Evolutionary conservation across 1,140 invertebrate genomes (phyloP).

Genomic region (Sinonovacula constricta): DNA sequence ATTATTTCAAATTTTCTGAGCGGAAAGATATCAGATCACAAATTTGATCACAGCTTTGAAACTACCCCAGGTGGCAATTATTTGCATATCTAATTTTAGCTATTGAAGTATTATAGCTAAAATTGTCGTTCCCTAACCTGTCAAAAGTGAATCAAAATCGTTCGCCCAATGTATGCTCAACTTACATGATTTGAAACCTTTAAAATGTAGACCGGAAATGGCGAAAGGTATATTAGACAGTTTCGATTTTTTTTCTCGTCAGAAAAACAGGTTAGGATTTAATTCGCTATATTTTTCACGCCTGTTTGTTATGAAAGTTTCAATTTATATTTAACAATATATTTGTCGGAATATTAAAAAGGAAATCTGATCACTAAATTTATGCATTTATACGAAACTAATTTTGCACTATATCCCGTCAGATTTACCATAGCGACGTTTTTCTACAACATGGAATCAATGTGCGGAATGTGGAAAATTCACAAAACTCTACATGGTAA

Average conservation of each 20-base stretch:
- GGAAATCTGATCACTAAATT: conserved; percentile 1
- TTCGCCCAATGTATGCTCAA: background rate
- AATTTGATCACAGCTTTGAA: conserved; percentile 1
- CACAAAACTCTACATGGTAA: conserved; percentile 30
- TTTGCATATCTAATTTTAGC: conserved; percentile 1
- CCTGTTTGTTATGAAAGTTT: conserved; percentile 1
- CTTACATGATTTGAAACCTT: conserved; percentile 1
- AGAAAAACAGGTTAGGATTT: conserved; percentile 1
- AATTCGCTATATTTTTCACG: conserved; percentile 1
- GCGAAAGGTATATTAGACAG: background rate
- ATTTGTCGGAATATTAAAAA: conserved; percentile 1
- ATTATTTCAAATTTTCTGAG: conserved; percentile 1
- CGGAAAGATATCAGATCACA: background rate
- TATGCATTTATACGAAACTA: conserved; percentile 1
- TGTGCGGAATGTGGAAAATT: conserved; percentile 30
- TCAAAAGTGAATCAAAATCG: conserved; percentile 1
- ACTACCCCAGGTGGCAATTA: background rate
- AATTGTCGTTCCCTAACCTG: background rate
- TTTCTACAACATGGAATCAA: conserved; percentile 30
- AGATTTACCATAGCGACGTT: conserved; percentile 12
- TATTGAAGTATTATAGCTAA: conserved; percentile 1
- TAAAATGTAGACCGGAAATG: conserved; percentile 1
- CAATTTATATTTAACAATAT: conserved; percentile 1
- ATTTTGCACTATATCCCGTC: background rate
- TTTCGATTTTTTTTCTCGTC: conserved; percentile 1